phyloP scores from a whole-genome alignment of 1,140 invertebrate genomes.

The Leptopilina boulardi region DNA sequence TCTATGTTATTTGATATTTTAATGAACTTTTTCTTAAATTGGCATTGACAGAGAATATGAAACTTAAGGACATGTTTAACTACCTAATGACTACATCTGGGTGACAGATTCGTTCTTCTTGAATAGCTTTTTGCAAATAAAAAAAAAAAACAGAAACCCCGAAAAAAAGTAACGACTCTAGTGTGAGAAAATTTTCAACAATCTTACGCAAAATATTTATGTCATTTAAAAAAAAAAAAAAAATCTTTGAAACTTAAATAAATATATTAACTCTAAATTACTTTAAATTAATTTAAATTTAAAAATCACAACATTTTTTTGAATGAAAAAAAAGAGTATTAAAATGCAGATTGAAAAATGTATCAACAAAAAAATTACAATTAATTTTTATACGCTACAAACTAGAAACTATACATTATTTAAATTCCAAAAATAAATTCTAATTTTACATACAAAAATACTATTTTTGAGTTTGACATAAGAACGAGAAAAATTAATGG shows the following conservation, averaged over 20 bases:
- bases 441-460: neutral
- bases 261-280: too few relatives aligned
- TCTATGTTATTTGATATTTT: neutral
- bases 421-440: constrained; percentile 1
- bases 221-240: too few relatives aligned
- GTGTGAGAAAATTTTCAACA: neutral
- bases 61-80: constrained; percentile 10
- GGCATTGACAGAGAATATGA: constrained; percentile 4
- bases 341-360: too few relatives aligned
- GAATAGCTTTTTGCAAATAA: constrained; percentile 12
- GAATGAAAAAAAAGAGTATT: too few relatives aligned
- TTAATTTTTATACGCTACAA: too few relatives aligned
- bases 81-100: constrained; percentile 20
- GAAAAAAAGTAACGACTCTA: neutral
- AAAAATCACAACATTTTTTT: too few relatives aligned
- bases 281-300: too few relatives aligned
- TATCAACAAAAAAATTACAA: too few relatives aligned
- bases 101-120: constrained; percentile 22
- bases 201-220: neutral
- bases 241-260: too few relatives aligned
- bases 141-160: neutral
- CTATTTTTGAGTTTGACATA: constrained; percentile 2
- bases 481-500: neutral
- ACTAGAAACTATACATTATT: neutral
- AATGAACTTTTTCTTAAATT: neutral